Conservation (phyloP, 1,140 invertebrate genomes). For the Parasteatoda tepidariorum region DNA sequence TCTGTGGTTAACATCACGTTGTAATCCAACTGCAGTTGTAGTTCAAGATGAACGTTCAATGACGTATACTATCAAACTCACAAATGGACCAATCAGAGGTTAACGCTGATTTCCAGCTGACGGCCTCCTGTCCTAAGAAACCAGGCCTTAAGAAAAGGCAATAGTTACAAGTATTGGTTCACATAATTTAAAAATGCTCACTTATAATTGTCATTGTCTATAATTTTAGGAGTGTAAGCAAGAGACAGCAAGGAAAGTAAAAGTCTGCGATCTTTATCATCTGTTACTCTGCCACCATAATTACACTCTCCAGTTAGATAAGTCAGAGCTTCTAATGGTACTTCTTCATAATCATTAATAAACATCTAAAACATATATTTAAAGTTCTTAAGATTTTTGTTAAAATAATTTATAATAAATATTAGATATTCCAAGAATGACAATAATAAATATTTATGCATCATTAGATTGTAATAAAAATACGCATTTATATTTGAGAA, state of each 20-base stretch:
- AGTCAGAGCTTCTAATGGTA: constrained; percentile 70
- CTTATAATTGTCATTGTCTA: constrained; percentile 68
- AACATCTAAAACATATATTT: constrained; percentile 68
- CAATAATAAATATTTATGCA: no score
- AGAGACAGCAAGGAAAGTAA: constrained; percentile 68
- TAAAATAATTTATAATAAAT: not conserved
- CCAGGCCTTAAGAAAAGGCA: no score
- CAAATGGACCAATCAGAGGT: no score
- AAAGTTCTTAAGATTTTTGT: not conserved
- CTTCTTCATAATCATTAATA: constrained; percentile 71
- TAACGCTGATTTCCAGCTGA: no score
- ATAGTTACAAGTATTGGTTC: no score
- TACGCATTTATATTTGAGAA: no score
- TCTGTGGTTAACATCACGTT: no score
- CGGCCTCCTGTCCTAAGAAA: no score
- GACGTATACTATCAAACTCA: no score
- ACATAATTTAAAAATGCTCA: constrained; percentile 53
- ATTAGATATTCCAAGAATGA: not conserved
- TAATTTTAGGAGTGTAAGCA: constrained; percentile 68
- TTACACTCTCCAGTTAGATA: constrained; percentile 73
- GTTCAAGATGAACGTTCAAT: no score
- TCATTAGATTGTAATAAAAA: no score
- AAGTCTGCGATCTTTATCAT: constrained; percentile 71
- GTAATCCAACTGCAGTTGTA: no score
- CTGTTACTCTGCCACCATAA: constrained; percentile 72